Conservation (phyloP, 2,888 invertebrate genomes). For the Rhagonycha lutea region DNA sequence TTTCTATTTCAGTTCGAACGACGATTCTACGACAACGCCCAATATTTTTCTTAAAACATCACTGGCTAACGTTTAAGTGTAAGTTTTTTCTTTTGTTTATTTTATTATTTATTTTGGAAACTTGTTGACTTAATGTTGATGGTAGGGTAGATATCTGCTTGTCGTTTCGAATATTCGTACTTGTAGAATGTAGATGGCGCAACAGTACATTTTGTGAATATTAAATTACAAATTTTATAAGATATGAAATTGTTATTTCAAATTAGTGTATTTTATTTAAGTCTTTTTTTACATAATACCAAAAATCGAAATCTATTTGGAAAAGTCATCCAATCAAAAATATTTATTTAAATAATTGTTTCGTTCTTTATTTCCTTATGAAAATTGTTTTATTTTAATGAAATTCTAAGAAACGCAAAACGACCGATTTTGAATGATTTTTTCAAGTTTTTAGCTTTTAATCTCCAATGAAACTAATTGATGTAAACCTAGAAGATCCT, state of each 20-base stretch:
- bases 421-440: too few species aligned
- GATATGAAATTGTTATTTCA: neutral
- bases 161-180: neutral
- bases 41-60: neutral
- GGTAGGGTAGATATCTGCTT: neutral
- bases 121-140: neutral
- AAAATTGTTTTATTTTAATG: too few species aligned
- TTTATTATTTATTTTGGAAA: neutral
- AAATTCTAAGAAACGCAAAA: too few species aligned
- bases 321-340: too few species aligned
- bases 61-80: neutral
- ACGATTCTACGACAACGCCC: neutral
- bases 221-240: neutral
- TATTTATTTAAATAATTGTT: too few species aligned
- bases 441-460: too few species aligned
- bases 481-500: too few species aligned
- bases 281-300: too few species aligned
- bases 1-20: neutral
- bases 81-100: slow-evolving; percentile 1
- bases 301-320: too few species aligned
- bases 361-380: too few species aligned
- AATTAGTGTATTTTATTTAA: too few species aligned
- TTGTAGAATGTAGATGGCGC: neutral
- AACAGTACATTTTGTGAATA: neutral
- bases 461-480: too few species aligned